A percentile compares a stretch with the other conserved stretches of the same genome.
Conservation (phyloP, 53 echinoderm and acorn worm genomes). For the Astropecten irregularis region DNA sequence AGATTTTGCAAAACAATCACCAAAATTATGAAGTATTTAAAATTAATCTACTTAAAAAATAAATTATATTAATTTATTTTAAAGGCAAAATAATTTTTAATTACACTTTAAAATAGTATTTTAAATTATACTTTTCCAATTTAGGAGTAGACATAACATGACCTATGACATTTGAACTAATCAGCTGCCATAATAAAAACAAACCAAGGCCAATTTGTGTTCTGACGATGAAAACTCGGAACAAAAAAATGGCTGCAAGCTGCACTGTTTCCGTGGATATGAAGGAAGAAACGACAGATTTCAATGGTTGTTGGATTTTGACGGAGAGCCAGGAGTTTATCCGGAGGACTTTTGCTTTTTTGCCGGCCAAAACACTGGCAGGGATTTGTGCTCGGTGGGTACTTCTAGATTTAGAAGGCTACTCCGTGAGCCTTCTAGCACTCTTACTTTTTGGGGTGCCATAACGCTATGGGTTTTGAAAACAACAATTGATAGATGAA, state of each 20-base stretch:
- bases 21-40: background rate
- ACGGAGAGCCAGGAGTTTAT: slow-evolving; percentile 83
- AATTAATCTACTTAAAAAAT: background rate
- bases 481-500: too few species aligned
- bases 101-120: too few species aligned
- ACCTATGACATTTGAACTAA: slow-evolving; percentile 1
- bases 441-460: too few species aligned
- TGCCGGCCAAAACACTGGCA: slow-evolving; percentile 76
- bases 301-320: slow-evolving; percentile 66
- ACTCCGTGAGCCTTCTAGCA: too few species aligned
- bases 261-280: too few species aligned
- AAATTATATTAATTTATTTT: background rate
- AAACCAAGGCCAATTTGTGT: too few species aligned
- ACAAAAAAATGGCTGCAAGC: too few species aligned
- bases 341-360: slow-evolving; percentile 62
- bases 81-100: background rate
- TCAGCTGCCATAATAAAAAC: too few species aligned
- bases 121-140: too few species aligned
- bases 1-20: background rate
- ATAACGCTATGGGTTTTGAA: too few species aligned
- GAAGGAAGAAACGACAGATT: background rate
- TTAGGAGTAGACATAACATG: background rate
- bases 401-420: too few species aligned
- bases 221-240: too few species aligned
- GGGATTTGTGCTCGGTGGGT: slow-evolving; percentile 76